These are phyloP conservation scores for Dinocampus coccinellae DNA, from an alignment of 2,888 invertebrate genomes.

Conservation along the genomic window DNA sequence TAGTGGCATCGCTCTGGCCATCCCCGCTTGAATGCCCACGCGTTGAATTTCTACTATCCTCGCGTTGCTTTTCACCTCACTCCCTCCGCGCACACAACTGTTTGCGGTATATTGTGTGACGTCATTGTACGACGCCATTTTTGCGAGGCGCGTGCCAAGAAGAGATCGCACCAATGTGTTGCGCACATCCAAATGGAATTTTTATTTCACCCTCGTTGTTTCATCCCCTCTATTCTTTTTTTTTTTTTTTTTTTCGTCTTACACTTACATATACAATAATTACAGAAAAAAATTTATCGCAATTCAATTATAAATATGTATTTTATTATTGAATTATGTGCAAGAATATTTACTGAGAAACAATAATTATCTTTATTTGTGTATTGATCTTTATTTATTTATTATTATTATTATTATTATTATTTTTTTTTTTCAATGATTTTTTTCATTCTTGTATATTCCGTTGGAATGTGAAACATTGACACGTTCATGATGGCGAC, in stretches of 20 bases:
- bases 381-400: background rate
- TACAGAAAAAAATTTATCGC: background rate
- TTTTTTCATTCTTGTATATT: background rate
- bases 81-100: background rate
- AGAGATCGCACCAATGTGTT: constrained; percentile 35
- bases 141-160: constrained; percentile 64
- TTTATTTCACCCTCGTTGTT: background rate
- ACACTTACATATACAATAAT: constrained; percentile 3
- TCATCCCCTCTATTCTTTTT: background rate
- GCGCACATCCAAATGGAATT: constrained; percentile 2
- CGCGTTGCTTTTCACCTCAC: constrained; percentile 33
- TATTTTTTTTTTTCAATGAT: background rate
- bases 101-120: constrained; percentile 54
- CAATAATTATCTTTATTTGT: background rate
- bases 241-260: no score
- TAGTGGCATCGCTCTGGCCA: constrained; percentile 60
- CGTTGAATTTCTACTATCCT: constrained; percentile 51
- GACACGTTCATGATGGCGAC: constrained; percentile 1
- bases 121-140: constrained; percentile 65
- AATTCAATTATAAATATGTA: no score
- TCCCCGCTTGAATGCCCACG: constrained; percentile 52
- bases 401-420: background rate
- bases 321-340: no score
- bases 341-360: background rate
- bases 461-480: background rate